Base-by-base conservation (phyloP, 2,113 vertebrate species). In the Scomber japonicus region DNA sequence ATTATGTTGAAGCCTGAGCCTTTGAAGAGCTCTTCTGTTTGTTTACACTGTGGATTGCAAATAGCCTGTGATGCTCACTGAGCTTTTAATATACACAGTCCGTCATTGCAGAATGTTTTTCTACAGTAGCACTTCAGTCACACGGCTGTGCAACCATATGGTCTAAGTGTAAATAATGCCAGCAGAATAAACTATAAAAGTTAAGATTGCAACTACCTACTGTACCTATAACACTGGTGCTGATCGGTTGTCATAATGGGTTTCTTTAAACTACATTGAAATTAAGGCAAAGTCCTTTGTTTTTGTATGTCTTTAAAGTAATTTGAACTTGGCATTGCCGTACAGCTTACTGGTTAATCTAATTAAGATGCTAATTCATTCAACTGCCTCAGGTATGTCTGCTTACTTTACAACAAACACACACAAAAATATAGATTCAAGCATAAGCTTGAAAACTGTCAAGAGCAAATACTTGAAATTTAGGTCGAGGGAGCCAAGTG, bases 21-120 rank as follows among this genome's bases (percentile, higher is more conserved):
- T 88, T 87, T 92, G 88, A 91, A 92, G 88, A 86, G 85, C 83
- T 81, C 80, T 81, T 88, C 61, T 89, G 86, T 92, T 91, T 91
- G 89, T 91, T 90, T 90, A 86, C 88, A 87, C 55, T 67, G 74
- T 44, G 75, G 83, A 82, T 60, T 75, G 75, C 57, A 87, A 91
- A 89, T 80, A 71, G 83, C 71, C 81, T 87, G 70, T 88, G 82
- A 92, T 78, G 79, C 81, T 82, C 19, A 46, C 83, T 78, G 73
- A 83, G 84, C 90, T 90, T 84, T 83, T 75, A 86, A 88, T 83
- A 88, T 73, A 78, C 78, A 77, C 75, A 74, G 68, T 62, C 35
- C 17, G 31, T 83, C 54, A 44, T 71, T 40, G 65, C 73, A 66
- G 91, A 89, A 83, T 80, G 73, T 31, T 62, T 82, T 82, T 79